Conservation (phyloP, 2,888 invertebrate genomes). For the Pasiphila rectangulata region DNA sequence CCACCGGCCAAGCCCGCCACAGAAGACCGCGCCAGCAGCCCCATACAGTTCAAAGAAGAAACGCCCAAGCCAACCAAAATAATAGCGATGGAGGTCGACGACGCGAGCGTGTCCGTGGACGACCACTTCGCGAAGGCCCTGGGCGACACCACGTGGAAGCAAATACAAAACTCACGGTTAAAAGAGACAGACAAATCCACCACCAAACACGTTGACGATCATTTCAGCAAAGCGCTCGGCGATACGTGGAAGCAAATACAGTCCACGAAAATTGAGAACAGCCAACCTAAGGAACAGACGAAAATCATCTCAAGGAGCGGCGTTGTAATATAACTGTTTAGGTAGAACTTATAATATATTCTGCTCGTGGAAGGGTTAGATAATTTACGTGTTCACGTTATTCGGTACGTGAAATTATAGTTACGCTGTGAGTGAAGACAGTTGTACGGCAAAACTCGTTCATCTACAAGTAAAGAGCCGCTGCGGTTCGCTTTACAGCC, state of each 20-base stretch:
- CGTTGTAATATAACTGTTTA: constrained; percentile 65
- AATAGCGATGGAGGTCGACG: constrained; percentile 81
- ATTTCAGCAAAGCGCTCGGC: constrained; percentile 93
- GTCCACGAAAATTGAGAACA: constrained; percentile 72
- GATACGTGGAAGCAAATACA: constrained; percentile 91
- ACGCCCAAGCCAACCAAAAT: constrained; percentile 63
- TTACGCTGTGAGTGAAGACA: not conserved
- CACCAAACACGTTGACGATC: constrained; percentile 87
- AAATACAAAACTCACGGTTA: constrained; percentile 83
- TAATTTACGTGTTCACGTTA: too few relatives aligned
- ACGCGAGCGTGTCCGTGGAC: constrained; percentile 86
- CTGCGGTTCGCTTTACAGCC: constrained; percentile 60
- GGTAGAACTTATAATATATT: not conserved
- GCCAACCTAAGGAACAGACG: constrained; percentile 64
- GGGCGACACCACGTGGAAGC: constrained; percentile 91
- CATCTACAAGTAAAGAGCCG: constrained; percentile 38
- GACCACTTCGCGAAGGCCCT: constrained; percentile 96
- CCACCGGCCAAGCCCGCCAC: constrained; percentile 67
- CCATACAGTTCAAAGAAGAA: constrained; percentile 71
- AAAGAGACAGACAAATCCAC: constrained; percentile 67
- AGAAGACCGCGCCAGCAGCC: constrained; percentile 75
- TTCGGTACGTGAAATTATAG: not conserved
- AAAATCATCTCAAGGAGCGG: constrained; percentile 76
- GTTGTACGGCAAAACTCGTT: not conserved
- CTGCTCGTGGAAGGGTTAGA: not conserved